Percentiles rank a stretch among this genome's conserved stretches.
These are phyloP conservation scores for Spilarctia lutea DNA, from an alignment of 2,888 invertebrate species.

Conservation along the genomic window DNA sequence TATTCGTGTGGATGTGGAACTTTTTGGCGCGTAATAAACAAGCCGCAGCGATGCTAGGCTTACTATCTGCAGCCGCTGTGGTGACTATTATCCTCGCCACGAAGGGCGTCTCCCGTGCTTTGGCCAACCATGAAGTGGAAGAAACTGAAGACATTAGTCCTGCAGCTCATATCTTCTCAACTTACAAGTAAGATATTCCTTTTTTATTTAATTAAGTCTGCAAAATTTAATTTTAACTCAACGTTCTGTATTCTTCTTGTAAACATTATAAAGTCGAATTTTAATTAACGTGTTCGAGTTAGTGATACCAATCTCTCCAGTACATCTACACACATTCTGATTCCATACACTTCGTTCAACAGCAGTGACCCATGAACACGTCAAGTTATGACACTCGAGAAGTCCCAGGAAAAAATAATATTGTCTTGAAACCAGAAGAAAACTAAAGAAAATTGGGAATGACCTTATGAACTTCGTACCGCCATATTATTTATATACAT, in stretches of 20 bases:
- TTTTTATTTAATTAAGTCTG: not conserved
- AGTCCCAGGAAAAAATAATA: too few relatives aligned
- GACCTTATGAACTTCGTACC: too few relatives aligned
- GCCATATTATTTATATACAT: too few relatives aligned
- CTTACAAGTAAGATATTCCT: conserved; percentile 64
- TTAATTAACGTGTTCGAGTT: not conserved
- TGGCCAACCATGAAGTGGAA: conserved; percentile 52
- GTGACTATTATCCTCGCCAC: conserved; percentile 72
- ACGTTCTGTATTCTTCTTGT: not conserved
- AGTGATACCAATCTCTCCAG: too few relatives aligned
- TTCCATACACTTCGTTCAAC: too few relatives aligned
- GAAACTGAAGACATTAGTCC: conserved; percentile 77
- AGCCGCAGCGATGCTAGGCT: conserved; percentile 78
- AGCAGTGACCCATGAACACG: too few relatives aligned
- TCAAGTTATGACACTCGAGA: too few relatives aligned
- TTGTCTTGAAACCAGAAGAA: too few relatives aligned
- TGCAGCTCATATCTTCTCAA: conserved; percentile 71
- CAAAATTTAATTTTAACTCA: not conserved
- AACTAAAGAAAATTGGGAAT: too few relatives aligned
- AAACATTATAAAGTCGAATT: not conserved
- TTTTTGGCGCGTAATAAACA: conserved; percentile 79
- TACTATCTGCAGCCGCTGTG: conserved; percentile 71
- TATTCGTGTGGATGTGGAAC: conserved; percentile 82
- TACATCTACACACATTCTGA: too few relatives aligned
- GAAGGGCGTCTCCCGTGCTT: conserved; percentile 59